Percentiles rank a stretch among this genome's conserved stretches.
These are phyloP conservation scores for Cyclina sinensis DNA, from an alignment of 1,140 invertebrate genomes.

Conservation along the genomic window DNA sequence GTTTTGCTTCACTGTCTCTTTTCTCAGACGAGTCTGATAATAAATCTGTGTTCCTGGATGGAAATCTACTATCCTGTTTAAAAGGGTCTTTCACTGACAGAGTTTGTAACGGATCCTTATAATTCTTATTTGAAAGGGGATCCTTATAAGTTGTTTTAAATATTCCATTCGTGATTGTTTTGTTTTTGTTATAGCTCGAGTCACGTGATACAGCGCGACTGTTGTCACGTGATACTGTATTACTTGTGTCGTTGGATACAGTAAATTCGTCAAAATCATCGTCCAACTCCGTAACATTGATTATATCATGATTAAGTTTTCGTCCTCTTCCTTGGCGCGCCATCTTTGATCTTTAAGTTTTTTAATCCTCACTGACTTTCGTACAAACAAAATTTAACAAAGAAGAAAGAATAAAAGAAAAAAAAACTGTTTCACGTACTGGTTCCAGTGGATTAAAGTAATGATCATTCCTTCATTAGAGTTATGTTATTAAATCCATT, in stretches of 20 bases:
- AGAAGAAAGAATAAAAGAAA: too few species aligned
- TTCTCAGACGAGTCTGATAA: background rate
- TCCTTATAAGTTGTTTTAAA: background rate
- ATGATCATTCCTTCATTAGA: too few species aligned
- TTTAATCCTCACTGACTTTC: too few species aligned
- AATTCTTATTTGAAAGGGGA: background rate
- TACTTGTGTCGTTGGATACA: background rate
- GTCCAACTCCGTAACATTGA: slow-evolving; percentile 18
- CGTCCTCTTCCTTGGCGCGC: background rate
- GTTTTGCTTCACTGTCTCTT: background rate
- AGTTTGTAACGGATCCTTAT: background rate
- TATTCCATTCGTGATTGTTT: background rate
- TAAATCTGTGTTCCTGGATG: background rate
- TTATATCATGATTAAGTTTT: slow-evolving; percentile 4
- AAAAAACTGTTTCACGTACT: too few species aligned
- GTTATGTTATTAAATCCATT: too few species aligned
- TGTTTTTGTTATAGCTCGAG: background rate
- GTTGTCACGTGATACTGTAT: background rate
- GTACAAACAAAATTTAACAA: too few species aligned
- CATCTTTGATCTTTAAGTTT: too few species aligned
- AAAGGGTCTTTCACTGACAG: background rate
- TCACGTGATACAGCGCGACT: too few species aligned
- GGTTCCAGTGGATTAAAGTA: too few species aligned
- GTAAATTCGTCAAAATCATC: slow-evolving; percentile 41
- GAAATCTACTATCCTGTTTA: background rate